Conservation (phyloP, 2,113 vertebrate genomes). For the Paedocypris sp. region DNA sequence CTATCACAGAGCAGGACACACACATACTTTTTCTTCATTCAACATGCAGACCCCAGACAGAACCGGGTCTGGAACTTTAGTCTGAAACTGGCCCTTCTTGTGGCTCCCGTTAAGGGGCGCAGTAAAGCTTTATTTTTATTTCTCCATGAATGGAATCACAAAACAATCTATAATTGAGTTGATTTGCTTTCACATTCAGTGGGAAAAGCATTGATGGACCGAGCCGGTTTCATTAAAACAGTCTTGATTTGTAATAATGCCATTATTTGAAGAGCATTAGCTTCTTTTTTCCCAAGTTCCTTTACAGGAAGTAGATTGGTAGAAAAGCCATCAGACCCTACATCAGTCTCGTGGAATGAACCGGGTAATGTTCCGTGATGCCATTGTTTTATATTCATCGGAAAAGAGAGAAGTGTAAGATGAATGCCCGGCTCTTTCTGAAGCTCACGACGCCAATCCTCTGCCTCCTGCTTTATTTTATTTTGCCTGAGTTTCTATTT, state of each 20-base stretch:
- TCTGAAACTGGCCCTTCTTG: no score
- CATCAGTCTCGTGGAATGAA: slow-evolving; percentile 35
- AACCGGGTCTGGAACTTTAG: no score
- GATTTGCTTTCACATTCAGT: no score
- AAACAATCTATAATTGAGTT: no score
- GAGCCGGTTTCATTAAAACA: slow-evolving; percentile 1
- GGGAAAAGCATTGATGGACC: no score
- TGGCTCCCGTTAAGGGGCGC: no score
- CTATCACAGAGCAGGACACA: no score
- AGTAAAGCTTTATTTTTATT: no score
- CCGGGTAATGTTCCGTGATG: slow-evolving; percentile 47
- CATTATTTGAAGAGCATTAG: background rate
- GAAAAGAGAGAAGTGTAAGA: slow-evolving; percentile 36
- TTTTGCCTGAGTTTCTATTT: no score
- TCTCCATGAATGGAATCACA: no score
- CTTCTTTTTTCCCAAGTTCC: background rate
- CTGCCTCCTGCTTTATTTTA: slow-evolving; percentile 46
- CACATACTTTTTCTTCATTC: no score
- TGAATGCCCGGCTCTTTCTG: slow-evolving; percentile 39
- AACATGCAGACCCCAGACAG: no score
- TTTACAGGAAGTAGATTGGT: background rate
- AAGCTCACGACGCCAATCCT: slow-evolving; percentile 39
- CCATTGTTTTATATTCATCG: slow-evolving; percentile 53
- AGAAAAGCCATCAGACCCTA: background rate
- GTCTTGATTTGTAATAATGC: background rate